Evolutionary conservation across 2,797 vertebrate genomes (phyloP), one percentile per base, ranked within the genome.

Genomic region (Limnodromus scolopaceus): DNA sequence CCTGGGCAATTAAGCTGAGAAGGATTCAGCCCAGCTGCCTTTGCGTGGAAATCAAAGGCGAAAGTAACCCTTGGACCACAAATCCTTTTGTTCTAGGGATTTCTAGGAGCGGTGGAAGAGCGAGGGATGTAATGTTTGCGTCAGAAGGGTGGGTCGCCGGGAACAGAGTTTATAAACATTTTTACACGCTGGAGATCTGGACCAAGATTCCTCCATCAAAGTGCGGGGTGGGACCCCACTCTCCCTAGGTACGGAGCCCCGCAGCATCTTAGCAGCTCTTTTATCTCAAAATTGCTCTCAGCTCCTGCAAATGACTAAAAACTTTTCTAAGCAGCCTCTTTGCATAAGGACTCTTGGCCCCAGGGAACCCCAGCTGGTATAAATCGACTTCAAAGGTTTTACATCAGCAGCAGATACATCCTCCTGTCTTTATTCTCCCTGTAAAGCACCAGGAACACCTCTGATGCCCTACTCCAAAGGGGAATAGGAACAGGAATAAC

Each of bases 341-440:
- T 91, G 82, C 89, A 93, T 93, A 54, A 93, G 75, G 93, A 15
- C 91, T 96, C 86, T 55, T 84, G 92, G 94, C 94, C 93, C 54
- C 48, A 12, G 91, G 90, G 94, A 96, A 5, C 76, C 85, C 84
- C 93, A 75, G 92, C 91, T 82, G 89, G 92, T 63, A 77, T 38
- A 39, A 39, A 72, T 55, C 9, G 6, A 84, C 85, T 95, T 92
- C 95, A 96, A 86, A 96, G 87, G 54, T 0, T 54, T 88, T 81
- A 48, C 95, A 90, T 13, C 70, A 38, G 88, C 76, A 27, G 86
- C 86, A 90, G 55, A 86, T 80, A 60, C 68, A 23, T 53, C 71
- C 85, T 87, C 53, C 79, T 39, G 76, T 9, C 60, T 93, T 88
- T 74, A 11, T 87, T 66, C 70, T 76, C 34, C 28, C 64, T 36